Conservation (phyloP, 2,113 vertebrate genomes). For the Dicrurus megarhynchus region DNA sequence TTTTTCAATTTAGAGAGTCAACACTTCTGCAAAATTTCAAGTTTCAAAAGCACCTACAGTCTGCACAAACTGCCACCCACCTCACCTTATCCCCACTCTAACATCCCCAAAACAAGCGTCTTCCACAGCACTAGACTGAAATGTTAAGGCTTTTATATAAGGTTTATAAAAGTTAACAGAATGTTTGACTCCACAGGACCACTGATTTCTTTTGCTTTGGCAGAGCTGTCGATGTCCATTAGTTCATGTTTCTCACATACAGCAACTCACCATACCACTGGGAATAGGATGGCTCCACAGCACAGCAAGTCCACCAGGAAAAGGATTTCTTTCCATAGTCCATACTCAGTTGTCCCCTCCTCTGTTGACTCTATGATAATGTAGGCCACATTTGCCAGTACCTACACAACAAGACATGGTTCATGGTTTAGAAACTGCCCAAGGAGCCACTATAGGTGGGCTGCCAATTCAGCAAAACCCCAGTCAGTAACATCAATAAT, state of each 20-base stretch:
- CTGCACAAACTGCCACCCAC: neutral
- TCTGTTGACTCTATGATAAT: conserved; percentile 90
- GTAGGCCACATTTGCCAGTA: conserved; percentile 85
- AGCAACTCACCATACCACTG: conserved; percentile 82
- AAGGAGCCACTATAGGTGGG: neutral
- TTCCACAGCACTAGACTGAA: neutral
- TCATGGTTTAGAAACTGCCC: neutral
- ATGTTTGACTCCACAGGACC: neutral
- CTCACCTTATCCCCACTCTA: neutral
- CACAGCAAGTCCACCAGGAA: conserved; percentile 87
- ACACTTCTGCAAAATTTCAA: neutral
- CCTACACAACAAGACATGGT: conserved; percentile 48
- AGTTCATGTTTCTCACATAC: neutral
- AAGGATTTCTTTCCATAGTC: conserved; percentile 85
- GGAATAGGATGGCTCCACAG: conserved; percentile 88
- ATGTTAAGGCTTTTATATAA: neutral
- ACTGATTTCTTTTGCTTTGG: neutral
- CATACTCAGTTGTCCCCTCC: conserved; percentile 83
- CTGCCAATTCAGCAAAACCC: neutral
- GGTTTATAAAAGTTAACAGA: neutral
- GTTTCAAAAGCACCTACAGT: neutral
- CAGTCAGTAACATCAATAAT: neutral
- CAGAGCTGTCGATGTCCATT: neutral
- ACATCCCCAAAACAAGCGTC: neutral
- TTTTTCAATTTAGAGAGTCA: neutral